Conservation (phyloP, 2,888 invertebrate genomes). For the Latheticus oryzae region DNA sequence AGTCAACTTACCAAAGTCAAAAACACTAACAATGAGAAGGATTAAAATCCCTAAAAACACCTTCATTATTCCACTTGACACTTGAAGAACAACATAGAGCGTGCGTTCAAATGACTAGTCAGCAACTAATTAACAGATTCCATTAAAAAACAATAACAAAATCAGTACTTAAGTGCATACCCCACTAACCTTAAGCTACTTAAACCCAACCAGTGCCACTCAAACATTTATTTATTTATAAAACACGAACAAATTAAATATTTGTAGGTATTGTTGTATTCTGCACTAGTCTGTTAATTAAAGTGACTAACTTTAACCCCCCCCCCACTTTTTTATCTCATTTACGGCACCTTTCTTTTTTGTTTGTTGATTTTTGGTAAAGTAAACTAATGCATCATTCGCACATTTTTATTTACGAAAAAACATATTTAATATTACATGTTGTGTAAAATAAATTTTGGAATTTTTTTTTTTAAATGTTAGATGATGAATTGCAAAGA, state of each 20-base stretch:
- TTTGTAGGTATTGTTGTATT: too few relatives aligned
- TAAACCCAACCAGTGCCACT: slow-evolving; percentile 19
- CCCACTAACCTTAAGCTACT: slow-evolving; percentile 35
- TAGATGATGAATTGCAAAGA: slow-evolving; percentile 38
- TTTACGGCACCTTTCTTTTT: too few relatives aligned
- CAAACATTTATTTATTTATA: slow-evolving; percentile 32
- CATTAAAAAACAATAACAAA: slow-evolving; percentile 37
- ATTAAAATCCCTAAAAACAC: slow-evolving; percentile 13
- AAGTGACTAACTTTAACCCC: too few relatives aligned
- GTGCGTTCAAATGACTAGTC: slow-evolving; percentile 23
- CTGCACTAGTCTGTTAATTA: too few relatives aligned
- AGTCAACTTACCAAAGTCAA: slow-evolving; percentile 28
- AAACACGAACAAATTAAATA: too few relatives aligned
- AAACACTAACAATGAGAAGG: slow-evolving; percentile 11
- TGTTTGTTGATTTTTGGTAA: too few relatives aligned
- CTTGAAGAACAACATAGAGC: slow-evolving; percentile 12
- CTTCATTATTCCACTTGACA: slow-evolving; percentile 6
- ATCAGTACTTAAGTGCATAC: slow-evolving; percentile 24
- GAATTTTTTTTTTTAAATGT: slow-evolving; percentile 27
- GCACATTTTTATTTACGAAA: slow-evolving; percentile 16
- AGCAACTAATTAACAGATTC: slow-evolving; percentile 31
- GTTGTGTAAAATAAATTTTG: slow-evolving; percentile 18
- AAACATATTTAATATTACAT: slow-evolving; percentile 26
- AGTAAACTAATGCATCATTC: slow-evolving; percentile 1
- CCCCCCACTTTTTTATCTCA: too few relatives aligned